Base-by-base conservation (phyloP, 2,888 invertebrate genomes). In the Eupithecia centaureata region DNA sequence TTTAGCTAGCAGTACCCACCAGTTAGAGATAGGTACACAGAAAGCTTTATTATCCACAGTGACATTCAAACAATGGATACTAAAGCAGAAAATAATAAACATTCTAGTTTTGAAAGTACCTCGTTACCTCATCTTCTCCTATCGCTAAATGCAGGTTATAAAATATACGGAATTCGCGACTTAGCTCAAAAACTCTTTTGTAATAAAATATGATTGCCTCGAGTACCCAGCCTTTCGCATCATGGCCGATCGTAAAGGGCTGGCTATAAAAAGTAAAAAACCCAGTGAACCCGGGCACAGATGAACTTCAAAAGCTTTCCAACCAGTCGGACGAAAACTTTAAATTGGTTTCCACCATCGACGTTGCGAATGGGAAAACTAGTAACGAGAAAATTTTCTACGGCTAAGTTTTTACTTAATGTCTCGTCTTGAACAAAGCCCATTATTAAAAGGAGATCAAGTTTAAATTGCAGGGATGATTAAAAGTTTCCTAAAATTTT, bases 301-400 rank as follows among this genome's bases (percentile, higher is more conserved):
- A 76, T 79, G 77, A 86, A 88, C 85, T 89, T 88, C 86, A 84
- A 87, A 88, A 81, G 88, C 88, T 91, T 52, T 90, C 89, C 89
- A 91, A 89, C 89, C 87, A 88, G 88, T 86, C 84, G 82, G 87
- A 87, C 84, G 85, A 84, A 83, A 91, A 91, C 86, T 91, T 91
- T 90, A 90, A 91, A 91, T 92, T 91, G 89, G 89, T 90, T 90
- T 89, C 80, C 78, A 84, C 83, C 84, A 83, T 82, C 84, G 80
- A 82, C 73, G 65, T 76, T 73, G 79, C 79, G 82, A 86, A 88
- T 87, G 85, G 82, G 82, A 80, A 84, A 87, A 88, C 88, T 89
- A 88, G 84, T 85, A 85, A 83, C 79, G 81, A 85, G 84, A 85
- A 82, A 83, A 82, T 83, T 81, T 68, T 77, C 77, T 76, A 68